Base-by-base conservation (phyloP, 2,888 invertebrate species). In the Drosophila multiciliata region DNA sequence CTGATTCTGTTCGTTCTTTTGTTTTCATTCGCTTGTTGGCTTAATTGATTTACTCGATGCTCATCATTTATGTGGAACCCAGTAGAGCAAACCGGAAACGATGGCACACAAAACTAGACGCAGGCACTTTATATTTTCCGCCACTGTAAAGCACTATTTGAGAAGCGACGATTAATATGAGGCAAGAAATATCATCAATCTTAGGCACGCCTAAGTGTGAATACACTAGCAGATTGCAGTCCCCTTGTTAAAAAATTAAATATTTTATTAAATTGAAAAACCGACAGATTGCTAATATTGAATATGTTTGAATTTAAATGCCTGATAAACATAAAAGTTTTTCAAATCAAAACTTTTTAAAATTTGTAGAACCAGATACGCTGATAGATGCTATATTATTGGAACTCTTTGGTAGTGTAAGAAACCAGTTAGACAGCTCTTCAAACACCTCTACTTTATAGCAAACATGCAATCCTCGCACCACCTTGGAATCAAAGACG, bases 41-140 rank as follows among this genome's bases (percentile, higher is more conserved):
- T 85, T 91, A 90, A 90, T 90, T 90, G 87, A 91, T 90, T 91
- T 89, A 88, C 80, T 82, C 73, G 70, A 67, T 70, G 80, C 80
- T 76, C 88, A 79, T 91, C 75, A 89, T 83, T 89, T 82, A 87
- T 84, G 74, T 67, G 71, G 55, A 60, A 55, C 61, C 63, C 45
- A 17, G 20, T 42, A 42, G 20, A 35, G 23, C n/a, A 20, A 11
- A n/a, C 35, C 17, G 26, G 9, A 64, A 67, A 33, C 45, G 38
- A 50, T 50, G 63, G 23, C 42, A 45, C 32, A 50, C 35, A 62
- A 38, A 68, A 32, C 33, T 52, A 38, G 9, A 33, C 36, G 52
- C 65, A 20, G 62, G 62, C 75, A 80, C 78, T 75, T 83, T 68
- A 83, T 86, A 64, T 78, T 66, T 61, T 69, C 83, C 78, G 42